phyloP scores from a whole-genome alignment of 2,797 vertebrate genomes.

The Lagocephalus sceleratus region DNA sequence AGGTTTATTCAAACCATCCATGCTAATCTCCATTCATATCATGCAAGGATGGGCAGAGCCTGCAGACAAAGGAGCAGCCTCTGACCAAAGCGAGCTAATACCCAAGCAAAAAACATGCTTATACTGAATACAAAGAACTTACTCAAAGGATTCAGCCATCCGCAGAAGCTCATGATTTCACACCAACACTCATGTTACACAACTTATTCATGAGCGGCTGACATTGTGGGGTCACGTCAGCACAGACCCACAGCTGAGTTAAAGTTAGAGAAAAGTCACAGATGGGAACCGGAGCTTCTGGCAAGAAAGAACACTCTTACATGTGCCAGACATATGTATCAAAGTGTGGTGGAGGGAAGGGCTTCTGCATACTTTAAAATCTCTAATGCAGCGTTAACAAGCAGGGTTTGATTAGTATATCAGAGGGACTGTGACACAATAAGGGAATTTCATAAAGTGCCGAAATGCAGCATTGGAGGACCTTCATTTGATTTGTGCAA shows the following conservation, averaged over 20 bases:
- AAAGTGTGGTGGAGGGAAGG: too few species aligned
- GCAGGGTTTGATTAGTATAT: too few species aligned
- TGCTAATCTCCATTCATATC: conserved; percentile 68
- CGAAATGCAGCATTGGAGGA: too few species aligned
- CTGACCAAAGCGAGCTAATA: conserved; percentile 61
- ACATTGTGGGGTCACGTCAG: conserved; percentile 13
- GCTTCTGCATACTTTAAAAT: too few species aligned
- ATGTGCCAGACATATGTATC: too few species aligned
- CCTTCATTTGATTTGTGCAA: too few species aligned
- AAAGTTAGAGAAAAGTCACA: conserved; percentile 5
- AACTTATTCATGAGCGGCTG: conserved; percentile 31
- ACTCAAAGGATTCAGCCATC: conserved; percentile 41
- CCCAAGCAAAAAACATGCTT: conserved; percentile 41
- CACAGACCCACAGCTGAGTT: conserved; percentile 8
- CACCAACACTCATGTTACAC: conserved; percentile 25
- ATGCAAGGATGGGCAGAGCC: conserved; percentile 59
- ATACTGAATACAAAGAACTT: conserved; percentile 55
- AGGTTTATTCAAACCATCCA: conserved; percentile 59
- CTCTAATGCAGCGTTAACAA: too few species aligned
- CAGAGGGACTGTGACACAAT: too few species aligned
- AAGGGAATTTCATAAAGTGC: too few species aligned
- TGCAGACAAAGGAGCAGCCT: conserved; percentile 57
- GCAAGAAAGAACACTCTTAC: too few species aligned
- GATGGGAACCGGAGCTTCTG: too few species aligned
- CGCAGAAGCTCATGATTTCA: conserved; percentile 34